A percentile compares a stretch with the other conserved stretches of the same genome.
Conservation (phyloP, 2,888 invertebrate species). For the Oxystoma pomonae region DNA sequence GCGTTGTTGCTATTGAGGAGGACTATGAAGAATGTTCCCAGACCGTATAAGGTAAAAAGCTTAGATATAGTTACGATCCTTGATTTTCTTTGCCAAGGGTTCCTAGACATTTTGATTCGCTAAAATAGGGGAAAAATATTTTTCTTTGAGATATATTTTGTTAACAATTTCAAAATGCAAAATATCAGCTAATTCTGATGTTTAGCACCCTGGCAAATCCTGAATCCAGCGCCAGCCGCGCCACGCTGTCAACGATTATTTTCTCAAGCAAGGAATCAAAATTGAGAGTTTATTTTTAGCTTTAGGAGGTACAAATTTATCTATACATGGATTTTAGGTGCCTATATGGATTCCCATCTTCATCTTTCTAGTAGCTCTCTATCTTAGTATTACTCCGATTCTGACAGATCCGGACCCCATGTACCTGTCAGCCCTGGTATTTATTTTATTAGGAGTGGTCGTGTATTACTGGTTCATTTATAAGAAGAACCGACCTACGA, state of each 20-base stretch:
- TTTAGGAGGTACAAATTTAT: no score
- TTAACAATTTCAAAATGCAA: no score
- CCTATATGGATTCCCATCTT: conserved; percentile 69
- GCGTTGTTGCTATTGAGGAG: conserved; percentile 68
- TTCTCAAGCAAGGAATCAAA: no score
- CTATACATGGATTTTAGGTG: conserved; percentile 57
- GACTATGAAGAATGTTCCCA: conserved; percentile 61
- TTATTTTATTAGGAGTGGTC: conserved; percentile 63
- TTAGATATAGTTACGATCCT: no score
- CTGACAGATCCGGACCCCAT: conserved; percentile 70
- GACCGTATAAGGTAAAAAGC: conserved; percentile 66
- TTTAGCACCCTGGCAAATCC: no score
- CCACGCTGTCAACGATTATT: no score
- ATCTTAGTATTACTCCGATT: conserved; percentile 71
- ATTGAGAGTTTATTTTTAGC: no score
- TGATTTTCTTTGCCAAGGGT: no score
- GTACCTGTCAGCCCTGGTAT: conserved; percentile 70
- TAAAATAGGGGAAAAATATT: no score
- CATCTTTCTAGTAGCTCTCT: conserved; percentile 65
- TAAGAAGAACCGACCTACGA: conserved; percentile 58
- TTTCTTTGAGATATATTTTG: not conserved
- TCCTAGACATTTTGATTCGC: no score
- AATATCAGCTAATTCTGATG: no score
- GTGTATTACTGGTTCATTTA: conserved; percentile 76
- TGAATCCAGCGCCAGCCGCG: no score